Percentiles rank a stretch among this genome's conserved stretches.
phyloP scores from a whole-genome alignment of 2,888 invertebrate genomes.

The Perizoma affinitatum region DNA sequence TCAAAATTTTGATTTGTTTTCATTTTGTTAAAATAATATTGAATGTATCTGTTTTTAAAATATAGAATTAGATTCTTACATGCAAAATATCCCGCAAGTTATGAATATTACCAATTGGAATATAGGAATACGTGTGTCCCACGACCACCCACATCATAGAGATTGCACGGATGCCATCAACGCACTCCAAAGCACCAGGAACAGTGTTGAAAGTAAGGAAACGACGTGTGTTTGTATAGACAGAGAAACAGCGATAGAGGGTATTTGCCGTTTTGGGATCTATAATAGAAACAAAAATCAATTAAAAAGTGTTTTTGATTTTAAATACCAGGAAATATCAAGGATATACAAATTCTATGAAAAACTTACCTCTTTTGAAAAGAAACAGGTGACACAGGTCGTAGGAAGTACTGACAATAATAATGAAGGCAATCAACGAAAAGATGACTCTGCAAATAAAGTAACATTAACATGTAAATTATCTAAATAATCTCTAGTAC shows the following conservation, averaged over 20 bases:
- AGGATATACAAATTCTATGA: too few relatives aligned
- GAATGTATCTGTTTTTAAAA: too few relatives aligned
- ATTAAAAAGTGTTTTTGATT: not conserved
- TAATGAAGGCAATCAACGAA: slow-evolving; percentile 47
- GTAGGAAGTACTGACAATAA: slow-evolving; percentile 53
- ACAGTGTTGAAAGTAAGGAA: slow-evolving; percentile 57
- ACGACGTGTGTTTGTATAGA: slow-evolving; percentile 67
- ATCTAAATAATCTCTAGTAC: not conserved
- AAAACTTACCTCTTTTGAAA: slow-evolving; percentile 49
- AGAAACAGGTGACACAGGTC: slow-evolving; percentile 51
- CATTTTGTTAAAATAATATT: too few relatives aligned
- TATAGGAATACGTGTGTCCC: slow-evolving; percentile 64
- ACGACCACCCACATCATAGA: slow-evolving; percentile 77
- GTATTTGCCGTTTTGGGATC: slow-evolving; percentile 42
- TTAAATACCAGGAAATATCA: too few relatives aligned
- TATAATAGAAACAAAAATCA: slow-evolving; percentile 27
- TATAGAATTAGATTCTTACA: slow-evolving; percentile 40
- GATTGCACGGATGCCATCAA: slow-evolving; percentile 71
- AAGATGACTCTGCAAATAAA: slow-evolving; percentile 54
- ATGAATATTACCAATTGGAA: slow-evolving; percentile 50
- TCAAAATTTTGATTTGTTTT: too few relatives aligned
- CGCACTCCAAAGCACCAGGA: slow-evolving; percentile 63
- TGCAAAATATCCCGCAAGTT: slow-evolving; percentile 44
- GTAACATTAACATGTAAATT: not conserved
- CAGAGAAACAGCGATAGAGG: slow-evolving; percentile 58